A percentile compares a stretch with the other conserved stretches of the same genome.
Conservation (phyloP, 1,140 invertebrate species). For the Scaptodrosophila lebanonensis region DNA sequence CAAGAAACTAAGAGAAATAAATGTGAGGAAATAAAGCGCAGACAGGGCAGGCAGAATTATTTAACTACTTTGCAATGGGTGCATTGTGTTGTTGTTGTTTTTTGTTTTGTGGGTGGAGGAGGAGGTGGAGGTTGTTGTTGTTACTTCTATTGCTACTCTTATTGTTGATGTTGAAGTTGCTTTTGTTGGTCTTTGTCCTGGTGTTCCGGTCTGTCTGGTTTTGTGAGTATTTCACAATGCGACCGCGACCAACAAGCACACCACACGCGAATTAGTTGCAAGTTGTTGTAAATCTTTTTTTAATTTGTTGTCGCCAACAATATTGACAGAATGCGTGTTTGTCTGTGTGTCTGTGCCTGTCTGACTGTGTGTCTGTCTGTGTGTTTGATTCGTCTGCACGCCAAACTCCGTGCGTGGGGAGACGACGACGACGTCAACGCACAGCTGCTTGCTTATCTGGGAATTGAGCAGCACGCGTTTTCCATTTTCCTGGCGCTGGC, state of each 20-base stretch:
- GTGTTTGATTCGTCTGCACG: conserved; percentile 8
- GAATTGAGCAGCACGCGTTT: conserved; percentile 55
- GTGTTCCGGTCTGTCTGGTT: conserved; percentile 5
- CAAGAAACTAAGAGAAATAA: conserved; percentile 56
- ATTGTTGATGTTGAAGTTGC: conserved; percentile 2
- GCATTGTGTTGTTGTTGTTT: conserved; percentile 57
- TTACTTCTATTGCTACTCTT: conserved; percentile 1
- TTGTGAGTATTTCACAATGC: too few species aligned
- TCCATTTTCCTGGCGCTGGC: conserved; percentile 54
- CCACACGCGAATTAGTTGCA: too few species aligned
- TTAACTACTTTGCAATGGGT: conserved; percentile 72
- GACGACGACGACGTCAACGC: conserved; percentile 46
- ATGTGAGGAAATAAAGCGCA: conserved; percentile 68
- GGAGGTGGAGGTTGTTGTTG: conserved; percentile 2
- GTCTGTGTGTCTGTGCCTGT: neutral
- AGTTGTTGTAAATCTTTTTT: conserved; percentile 21
- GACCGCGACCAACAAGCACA: too few species aligned
- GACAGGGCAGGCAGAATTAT: conserved; percentile 67
- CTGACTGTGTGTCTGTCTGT: neutral
- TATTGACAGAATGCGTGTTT: too few species aligned
- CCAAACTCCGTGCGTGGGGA: too few species aligned
- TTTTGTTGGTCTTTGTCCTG: conserved; percentile 32
- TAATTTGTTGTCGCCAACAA: conserved; percentile 36
- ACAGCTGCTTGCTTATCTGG: conserved; percentile 56
- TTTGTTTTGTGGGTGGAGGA: conserved; percentile 12